phyloP scores from a whole-genome alignment of 1,140 invertebrate species.

The Drepana arcuata region DNA sequence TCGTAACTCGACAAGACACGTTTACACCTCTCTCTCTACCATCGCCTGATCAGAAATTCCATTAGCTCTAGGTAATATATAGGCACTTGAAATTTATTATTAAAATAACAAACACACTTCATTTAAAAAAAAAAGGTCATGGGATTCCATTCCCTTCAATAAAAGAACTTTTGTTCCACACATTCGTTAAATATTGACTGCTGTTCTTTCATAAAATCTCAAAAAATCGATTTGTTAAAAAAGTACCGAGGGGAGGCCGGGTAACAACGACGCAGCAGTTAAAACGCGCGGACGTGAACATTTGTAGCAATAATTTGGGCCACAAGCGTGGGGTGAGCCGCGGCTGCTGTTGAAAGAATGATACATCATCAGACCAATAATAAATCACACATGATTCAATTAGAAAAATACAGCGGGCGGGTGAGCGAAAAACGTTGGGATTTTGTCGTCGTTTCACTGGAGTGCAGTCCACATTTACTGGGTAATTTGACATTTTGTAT shows the following conservation, averaged over 20 bases:
- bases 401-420: slow-evolving; percentile 60
- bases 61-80: too few relatives aligned
- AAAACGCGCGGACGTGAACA: slow-evolving; percentile 57
- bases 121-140: neutral
- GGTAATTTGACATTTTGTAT: slow-evolving; percentile 61
- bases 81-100: too few relatives aligned
- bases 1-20: too few relatives aligned
- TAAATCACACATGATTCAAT: slow-evolving; percentile 71
- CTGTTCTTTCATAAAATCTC: slow-evolving; percentile 26
- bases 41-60: too few relatives aligned
- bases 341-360: slow-evolving; percentile 67
- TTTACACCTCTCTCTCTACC: too few relatives aligned
- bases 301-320: slow-evolving; percentile 63
- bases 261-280: slow-evolving; percentile 35
- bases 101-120: slow-evolving; percentile 2
- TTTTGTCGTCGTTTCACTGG: slow-evolving; percentile 38
- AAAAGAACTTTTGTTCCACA: slow-evolving; percentile 3
- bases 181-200: slow-evolving; percentile 11
- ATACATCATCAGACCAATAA: slow-evolving; percentile 69
- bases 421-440: slow-evolving; percentile 39
- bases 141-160: slow-evolving; percentile 1
- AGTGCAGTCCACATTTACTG: slow-evolving; percentile 33
- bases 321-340: slow-evolving; percentile 50
- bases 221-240: slow-evolving; percentile 59
- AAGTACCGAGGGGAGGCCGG: slow-evolving; percentile 32